These are phyloP conservation scores for Pristionchus pacificus DNA, from an alignment of 1,140 invertebrate species.

Conservation along the genomic window DNA sequence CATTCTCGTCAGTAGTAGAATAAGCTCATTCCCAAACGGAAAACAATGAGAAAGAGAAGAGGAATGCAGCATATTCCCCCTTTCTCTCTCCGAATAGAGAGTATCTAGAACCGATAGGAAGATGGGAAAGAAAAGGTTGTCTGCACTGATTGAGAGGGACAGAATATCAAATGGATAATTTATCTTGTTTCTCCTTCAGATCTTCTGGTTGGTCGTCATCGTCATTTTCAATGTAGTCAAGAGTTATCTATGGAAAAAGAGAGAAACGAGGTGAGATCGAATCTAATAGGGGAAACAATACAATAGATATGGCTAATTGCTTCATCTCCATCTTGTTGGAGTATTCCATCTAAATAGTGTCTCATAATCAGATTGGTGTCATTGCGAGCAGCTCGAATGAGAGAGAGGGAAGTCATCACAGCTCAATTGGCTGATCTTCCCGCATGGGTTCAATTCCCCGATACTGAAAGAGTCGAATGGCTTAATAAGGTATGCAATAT, in stretches of 20 bases:
- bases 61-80: no score
- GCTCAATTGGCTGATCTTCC: slow-evolving; percentile 54
- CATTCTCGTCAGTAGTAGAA: no score
- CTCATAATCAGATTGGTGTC: slow-evolving; percentile 24
- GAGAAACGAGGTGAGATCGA: slow-evolving; percentile 23
- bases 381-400: slow-evolving; percentile 21
- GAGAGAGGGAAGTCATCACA: slow-evolving; percentile 50
- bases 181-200: no score
- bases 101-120: no score
- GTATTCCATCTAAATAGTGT: no score
- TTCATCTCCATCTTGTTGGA: no score
- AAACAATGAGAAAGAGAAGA: no score
- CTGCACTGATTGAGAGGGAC: no score
- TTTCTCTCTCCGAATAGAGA: no score
- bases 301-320: background rate
- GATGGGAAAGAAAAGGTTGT: no score
- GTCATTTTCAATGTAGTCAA: slow-evolving; percentile 11
- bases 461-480: slow-evolving; percentile 56
- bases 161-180: no score
- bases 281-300: background rate
- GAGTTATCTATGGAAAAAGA: slow-evolving; percentile 30
- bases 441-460: slow-evolving; percentile 55
- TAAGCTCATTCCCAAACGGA: no score
- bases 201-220: slow-evolving; percentile 26
- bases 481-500: slow-evolving; percentile 49